Base-by-base conservation (phyloP, 2,113 vertebrate species). In the Siniperca knerii region DNA sequence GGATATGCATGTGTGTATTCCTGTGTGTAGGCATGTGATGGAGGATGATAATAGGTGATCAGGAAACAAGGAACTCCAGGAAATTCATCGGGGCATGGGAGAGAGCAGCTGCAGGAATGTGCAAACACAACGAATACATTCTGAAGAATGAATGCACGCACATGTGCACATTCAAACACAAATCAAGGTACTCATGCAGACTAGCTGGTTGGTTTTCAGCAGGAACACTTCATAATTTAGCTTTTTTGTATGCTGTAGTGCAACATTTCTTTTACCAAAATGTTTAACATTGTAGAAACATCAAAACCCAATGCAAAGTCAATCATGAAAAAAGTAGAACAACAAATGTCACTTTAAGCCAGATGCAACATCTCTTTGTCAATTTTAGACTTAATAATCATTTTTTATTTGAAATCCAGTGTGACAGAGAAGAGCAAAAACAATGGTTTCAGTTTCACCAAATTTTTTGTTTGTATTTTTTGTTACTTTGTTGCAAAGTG, bases 41-140 rank as follows among this genome's bases (percentile, higher is more conserved):
- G 48, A 70, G 33, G 40, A 84, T 20, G 48, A 62, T 57, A 83
- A 72, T 79, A 85, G 85, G 81, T 91, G 79, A 85, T 85, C 83
- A 86, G 86, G 90, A 90, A 91, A 86, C 61, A 18, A 71, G 82
- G 75, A 78, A 81, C 79, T 83, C 76, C 78, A 79, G 83, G 87
- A 90, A 90, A 82, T 90, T 85, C 81, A 81, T 73, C 10, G 2
- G 88, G 75, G 54, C 87, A 75, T 83, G 85, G 80, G 87, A 90
- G 72, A 87, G 87, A 83, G 83, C 79, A 87, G 70, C 55, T 35
- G 8, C 35, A 87, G 69, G 85, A 87, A 84, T 77, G 52, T 77
- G 73, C 70, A 75, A 42, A 57, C 69, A 52, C 0, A 81, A 55
- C 78, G 69, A 65, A 69, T n/a, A 10, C 42, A 9, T 75, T 70